Evolutionary conservation across 2,113 vertebrate genomes (phyloP).

Genomic region (Todiramphus saurophagus): DNA sequence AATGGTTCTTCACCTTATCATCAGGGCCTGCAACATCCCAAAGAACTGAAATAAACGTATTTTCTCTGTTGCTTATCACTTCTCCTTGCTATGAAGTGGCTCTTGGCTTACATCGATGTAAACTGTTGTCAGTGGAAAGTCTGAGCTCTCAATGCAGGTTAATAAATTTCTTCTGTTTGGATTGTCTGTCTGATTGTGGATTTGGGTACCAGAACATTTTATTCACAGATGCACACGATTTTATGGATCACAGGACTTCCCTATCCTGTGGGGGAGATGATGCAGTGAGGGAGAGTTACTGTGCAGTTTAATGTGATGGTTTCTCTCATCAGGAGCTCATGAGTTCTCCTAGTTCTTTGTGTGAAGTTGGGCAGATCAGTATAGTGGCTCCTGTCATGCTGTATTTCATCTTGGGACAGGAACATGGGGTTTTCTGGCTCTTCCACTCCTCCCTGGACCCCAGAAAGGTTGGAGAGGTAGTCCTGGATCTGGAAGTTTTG

Average conservation of each 20-base stretch:
- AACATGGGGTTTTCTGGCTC: background rate
- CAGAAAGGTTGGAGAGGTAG: background rate
- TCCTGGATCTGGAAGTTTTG: background rate
- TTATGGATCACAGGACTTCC: rapidly evolving
- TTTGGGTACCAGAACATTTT: background rate
- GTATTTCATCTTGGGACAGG: background rate
- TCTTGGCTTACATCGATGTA: background rate
- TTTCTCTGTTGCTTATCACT: background rate
- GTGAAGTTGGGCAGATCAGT: background rate
- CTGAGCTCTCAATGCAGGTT: background rate
- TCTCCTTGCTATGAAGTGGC: background rate
- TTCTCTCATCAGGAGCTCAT: background rate
- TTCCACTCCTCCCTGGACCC: background rate
- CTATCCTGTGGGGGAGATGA: background rate
- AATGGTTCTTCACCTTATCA: background rate
- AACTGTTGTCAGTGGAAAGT: background rate
- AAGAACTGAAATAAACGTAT: background rate
- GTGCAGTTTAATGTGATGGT: rapidly evolving
- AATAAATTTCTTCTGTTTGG: background rate
- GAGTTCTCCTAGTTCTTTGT: rapidly evolving
- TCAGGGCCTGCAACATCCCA: background rate
- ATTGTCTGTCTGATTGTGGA: background rate
- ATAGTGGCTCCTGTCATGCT: background rate
- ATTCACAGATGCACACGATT: background rate
- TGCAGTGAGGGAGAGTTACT: background rate